phyloP scores from a whole-genome alignment of 2,797 vertebrate genomes.

The Sarcoramphus papa region DNA sequence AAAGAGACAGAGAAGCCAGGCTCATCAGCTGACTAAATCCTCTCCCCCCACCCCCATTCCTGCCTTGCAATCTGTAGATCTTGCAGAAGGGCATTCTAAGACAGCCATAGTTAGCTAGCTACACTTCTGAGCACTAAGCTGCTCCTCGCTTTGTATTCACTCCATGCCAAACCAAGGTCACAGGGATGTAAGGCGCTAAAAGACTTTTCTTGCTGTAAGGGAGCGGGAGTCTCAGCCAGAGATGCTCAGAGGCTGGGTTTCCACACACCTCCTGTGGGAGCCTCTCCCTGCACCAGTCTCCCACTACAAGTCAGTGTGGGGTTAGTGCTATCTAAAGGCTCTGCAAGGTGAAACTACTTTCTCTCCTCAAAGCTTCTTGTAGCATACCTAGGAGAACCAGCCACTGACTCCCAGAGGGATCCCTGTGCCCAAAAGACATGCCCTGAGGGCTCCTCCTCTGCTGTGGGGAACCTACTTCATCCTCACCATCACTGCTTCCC shows the following conservation, averaged over 20 bases:
- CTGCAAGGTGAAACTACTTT: background rate
- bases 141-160: background rate
- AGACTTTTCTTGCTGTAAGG: background rate
- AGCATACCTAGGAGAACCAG: background rate
- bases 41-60: slow-evolving; percentile 25
- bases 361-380: background rate
- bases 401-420: background rate
- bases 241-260: background rate
- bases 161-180: slow-evolving; percentile 13
- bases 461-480: background rate
- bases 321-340: background rate
- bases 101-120: slow-evolving; percentile 22
- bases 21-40: slow-evolving; percentile 56
- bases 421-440: background rate
- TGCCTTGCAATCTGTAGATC: slow-evolving; percentile 56
- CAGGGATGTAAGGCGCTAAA: background rate
- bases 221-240: background rate
- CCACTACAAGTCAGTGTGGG: background rate
- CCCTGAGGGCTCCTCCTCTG: background rate
- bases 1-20: slow-evolving; percentile 48
- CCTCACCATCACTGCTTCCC: background rate
- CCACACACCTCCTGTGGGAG: background rate
- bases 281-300: background rate
- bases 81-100: slow-evolving; percentile 14
- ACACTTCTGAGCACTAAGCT: background rate